Base-by-base conservation (phyloP, 2,888 invertebrate genomes). In the Protodeltote pygarga region DNA sequence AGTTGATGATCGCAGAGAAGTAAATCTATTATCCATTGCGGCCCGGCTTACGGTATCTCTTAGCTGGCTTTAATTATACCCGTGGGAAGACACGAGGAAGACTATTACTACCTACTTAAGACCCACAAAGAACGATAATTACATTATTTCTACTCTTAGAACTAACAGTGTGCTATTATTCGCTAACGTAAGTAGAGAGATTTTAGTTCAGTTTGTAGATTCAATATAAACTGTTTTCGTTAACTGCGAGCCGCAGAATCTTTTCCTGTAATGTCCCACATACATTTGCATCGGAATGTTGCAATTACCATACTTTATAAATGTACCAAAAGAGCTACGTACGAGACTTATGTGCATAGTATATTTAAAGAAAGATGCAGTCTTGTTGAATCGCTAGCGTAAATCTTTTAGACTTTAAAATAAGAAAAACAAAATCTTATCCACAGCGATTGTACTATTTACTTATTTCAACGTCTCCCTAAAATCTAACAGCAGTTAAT, bases 251-350 rank as follows among this genome's bases (percentile, higher is more conserved):
- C 25, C 38, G 33, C 21, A 34, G 21, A 25, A 37, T 34, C 54
- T 55, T 45, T 60, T 33, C 25, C 61, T 60, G n/a, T 38, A 60
- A 53, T 60, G 45, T 37, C 25, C 29, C 37, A 52, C 37, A 60
- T 60, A 25, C 37, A 55, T 53, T 53, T 60, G 33, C 55, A 53
- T 55, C 25, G 53, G 28, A 54, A 54, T 37, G 27, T 38, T 44
- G 14, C 21, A 29, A 34, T 55, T 60, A 60, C 24, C 33, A 60
- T 55, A 3, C 15, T 50, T 53, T 45, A 45, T 53, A 61, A 44
- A 60, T 37, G 53, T 44, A 55, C 61, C 33, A 45, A 45, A 58
- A 60, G 37, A 52, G 61, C 61, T 60, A 10, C 61, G 55, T 61
- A 29, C 20, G 39, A 17, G 39, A 64, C 27, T 40, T 32, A 59